Percentiles rank a stretch among this genome's conserved stretches.
phyloP scores from a whole-genome alignment of 2,797 vertebrate genomes.

The Gallinago nigripennis region DNA sequence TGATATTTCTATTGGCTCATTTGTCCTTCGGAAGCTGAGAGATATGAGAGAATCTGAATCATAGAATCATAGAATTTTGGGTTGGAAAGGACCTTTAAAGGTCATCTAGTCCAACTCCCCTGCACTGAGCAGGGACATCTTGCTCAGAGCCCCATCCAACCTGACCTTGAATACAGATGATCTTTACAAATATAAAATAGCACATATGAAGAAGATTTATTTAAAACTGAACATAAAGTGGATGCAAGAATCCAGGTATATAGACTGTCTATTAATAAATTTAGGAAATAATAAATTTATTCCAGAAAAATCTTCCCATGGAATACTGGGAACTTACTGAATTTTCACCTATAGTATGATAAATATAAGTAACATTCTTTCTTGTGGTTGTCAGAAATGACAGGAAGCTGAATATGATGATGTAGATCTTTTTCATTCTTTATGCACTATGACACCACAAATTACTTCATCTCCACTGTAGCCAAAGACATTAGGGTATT shows the following conservation, averaged over 20 bases:
- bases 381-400: not conserved
- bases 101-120: not conserved
- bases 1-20: not conserved
- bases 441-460: not conserved
- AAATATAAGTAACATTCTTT: not conserved
- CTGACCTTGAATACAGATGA: not conserved
- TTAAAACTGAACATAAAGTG: not conserved
- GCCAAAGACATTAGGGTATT: not conserved
- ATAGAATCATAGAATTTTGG: not conserved
- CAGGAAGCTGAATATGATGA: not conserved
- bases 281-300: not conserved
- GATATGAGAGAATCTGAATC: not conserved
- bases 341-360: not conserved
- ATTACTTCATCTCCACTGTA: not conserved
- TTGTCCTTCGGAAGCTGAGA: not conserved
- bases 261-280: not conserved
- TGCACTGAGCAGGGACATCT: not conserved
- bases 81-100: not conserved
- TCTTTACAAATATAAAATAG: not conserved
- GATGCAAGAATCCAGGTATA: not conserved
- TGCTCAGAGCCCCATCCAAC: not conserved
- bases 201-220: not conserved
- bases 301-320: not conserved
- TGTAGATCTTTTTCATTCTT: not conserved
- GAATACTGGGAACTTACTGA: not conserved